Percentiles rank a stretch among this genome's conserved stretches.
phyloP scores from a whole-genome alignment of 2,888 invertebrate species.

The Nipponacmea schrenckii region DNA sequence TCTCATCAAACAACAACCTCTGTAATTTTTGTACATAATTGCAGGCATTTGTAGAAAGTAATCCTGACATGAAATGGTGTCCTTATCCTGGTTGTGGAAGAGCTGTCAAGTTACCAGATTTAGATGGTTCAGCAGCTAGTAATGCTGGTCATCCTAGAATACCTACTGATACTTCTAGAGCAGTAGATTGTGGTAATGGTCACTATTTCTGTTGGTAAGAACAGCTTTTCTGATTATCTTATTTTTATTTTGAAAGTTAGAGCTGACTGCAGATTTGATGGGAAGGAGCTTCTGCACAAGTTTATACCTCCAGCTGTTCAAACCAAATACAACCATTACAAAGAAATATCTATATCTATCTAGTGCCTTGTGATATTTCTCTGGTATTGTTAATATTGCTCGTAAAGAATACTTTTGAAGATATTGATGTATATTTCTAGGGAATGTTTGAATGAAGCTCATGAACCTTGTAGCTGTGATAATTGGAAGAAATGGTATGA shows the following conservation, averaged over 20 bases:
- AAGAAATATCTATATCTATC: no score
- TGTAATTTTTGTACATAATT: no score
- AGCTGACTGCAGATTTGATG: background rate
- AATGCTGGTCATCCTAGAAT: conserved; percentile 30
- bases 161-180: conserved; percentile 69
- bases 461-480: conserved; percentile 77
- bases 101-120: conserved; percentile 75
- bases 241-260: no score
- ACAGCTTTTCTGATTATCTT: background rate
- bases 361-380: no score
- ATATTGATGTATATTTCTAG: conserved; percentile 50
- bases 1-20: no score
- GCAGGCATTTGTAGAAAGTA: conserved; percentile 78
- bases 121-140: conserved; percentile 29
- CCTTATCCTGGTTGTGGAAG: conserved; percentile 77
- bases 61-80: conserved; percentile 79
- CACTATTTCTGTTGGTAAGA: conserved; percentile 78
- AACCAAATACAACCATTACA: no score
- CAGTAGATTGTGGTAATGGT: conserved; percentile 78
- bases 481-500: conserved; percentile 75
- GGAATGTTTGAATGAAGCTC: conserved; percentile 75
- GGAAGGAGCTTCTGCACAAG: no score
- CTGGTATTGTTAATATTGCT: no score
- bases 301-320: background rate
- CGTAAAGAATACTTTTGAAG: no score